Conservation (phyloP, 1,140 invertebrate species). For the Diorhabda sublineata region DNA sequence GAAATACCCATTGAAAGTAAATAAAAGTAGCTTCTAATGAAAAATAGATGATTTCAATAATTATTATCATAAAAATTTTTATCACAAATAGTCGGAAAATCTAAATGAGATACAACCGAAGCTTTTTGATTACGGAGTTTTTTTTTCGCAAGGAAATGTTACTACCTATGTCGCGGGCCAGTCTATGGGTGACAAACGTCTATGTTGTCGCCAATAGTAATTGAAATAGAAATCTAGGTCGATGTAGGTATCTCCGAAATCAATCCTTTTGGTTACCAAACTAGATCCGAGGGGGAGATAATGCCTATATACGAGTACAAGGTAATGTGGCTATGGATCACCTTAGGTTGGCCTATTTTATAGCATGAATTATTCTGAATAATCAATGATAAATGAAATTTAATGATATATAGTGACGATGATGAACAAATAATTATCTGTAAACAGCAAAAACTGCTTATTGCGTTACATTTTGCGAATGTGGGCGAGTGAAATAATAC, state of each 20-base stretch:
- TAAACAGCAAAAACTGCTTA: not conserved
- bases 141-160: not conserved
- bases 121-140: no score
- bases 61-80: no score
- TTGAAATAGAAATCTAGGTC: not conserved
- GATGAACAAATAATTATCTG: no score
- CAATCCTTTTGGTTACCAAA: not conserved
- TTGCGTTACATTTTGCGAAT: not conserved
- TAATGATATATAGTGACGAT: no score
- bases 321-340: not conserved
- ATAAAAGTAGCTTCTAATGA: no score
- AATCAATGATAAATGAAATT: no score
- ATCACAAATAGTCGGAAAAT: no score
- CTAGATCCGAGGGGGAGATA: not conserved
- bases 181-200: not conserved
- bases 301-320: not conserved
- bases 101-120: no score
- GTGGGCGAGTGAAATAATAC: not conserved
- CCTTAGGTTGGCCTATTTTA: conserved; percentile 1
- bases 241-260: conserved; percentile 2
- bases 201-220: not conserved
- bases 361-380: not conserved
- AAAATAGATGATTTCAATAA: no score
- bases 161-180: not conserved
- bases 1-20: no score